Evolutionary conservation across 2,113 vertebrate species (phyloP), one percentile per base, ranked within the genome.

Genomic region (Kryptolebias marmoratus): DNA sequence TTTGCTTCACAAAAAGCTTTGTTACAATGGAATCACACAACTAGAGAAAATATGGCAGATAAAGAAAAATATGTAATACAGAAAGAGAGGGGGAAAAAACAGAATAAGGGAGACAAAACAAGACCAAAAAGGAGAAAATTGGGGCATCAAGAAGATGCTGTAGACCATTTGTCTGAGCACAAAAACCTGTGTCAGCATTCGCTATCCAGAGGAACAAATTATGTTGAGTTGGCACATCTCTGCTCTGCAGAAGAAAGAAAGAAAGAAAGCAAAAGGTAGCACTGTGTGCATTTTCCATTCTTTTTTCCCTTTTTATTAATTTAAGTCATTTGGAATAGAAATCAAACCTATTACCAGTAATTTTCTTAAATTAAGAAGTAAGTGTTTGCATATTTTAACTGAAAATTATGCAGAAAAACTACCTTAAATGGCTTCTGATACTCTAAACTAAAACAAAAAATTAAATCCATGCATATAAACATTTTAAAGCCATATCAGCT

Each of bases 101-200:
- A 42, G 11, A 54, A 57, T 32, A n/a, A 52, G n/a, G 15, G 11
- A 31, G 4, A 12, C 13, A 56, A 75, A 60, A 30, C 18, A 42
- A 15, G 30, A 14, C 9, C 12, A 31, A 62, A 18, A 5, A 16
- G 39, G 18, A 68, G 45, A 62, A 18, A 36, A 55, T 12, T 32
- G 12, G 31, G 14, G 30, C 45, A 27, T 49, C 22, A 30, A 42
- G 39, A 28, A 76, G 72, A 59, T 61, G 52, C 60, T 75, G 39
- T 54, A 30, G 67, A 74, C 47, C 50, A 73, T 87, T 89, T 79
- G 79, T 88, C 81, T 66, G 11, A 80, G 71, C 79, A 68, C 72
- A 82, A 84, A 79, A 75, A 80, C 83, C 76, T 54, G 58, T 73
- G 88, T 92, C 92, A 93, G 90, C 91, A 13, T 76, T 85, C 22